Conservation (phyloP, 2,888 invertebrate genomes). For the Phortica okadai region DNA sequence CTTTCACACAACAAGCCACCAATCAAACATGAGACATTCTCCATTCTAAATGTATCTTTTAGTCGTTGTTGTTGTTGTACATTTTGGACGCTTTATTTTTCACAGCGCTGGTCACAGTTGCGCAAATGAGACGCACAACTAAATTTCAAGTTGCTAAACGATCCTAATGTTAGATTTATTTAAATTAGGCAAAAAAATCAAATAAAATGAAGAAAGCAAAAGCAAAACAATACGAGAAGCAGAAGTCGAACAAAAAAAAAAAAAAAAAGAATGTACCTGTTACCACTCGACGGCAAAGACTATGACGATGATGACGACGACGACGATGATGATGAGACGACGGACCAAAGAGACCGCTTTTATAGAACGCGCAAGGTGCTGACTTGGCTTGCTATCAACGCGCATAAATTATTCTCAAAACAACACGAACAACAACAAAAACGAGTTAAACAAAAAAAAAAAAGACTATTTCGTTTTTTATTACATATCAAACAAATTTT, state of each 20-base stretch:
- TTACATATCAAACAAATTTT: no score
- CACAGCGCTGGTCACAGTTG: background rate
- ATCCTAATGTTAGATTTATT: constrained; percentile 66
- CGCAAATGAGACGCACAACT: background rate
- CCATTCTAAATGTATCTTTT: no score
- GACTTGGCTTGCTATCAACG: background rate
- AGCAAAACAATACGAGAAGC: no score
- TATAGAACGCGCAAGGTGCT: no score
- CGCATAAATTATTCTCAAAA: background rate
- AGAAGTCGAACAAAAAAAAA: background rate
- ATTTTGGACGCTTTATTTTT: no score
- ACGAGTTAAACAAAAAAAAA: constrained; percentile 3
- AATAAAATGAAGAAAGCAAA: constrained; percentile 13
- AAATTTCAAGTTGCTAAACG: constrained; percentile 59
- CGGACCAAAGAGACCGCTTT: constrained; percentile 21
- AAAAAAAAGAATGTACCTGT: constrained; percentile 37
- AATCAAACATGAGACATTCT: no score
- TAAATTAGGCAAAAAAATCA: constrained; percentile 51
- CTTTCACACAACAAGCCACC: no score
- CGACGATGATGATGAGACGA: no score
- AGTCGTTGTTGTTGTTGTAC: no score
- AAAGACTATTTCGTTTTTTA: no score
- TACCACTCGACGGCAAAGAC: constrained; percentile 36
- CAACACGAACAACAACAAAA: constrained; percentile 21
- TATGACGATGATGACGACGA: constrained; percentile 6